Evolutionary conservation across 2,797 vertebrate species (phyloP), one percentile per base, ranked within the genome.

Genomic region (Sparus aurata): DNA sequence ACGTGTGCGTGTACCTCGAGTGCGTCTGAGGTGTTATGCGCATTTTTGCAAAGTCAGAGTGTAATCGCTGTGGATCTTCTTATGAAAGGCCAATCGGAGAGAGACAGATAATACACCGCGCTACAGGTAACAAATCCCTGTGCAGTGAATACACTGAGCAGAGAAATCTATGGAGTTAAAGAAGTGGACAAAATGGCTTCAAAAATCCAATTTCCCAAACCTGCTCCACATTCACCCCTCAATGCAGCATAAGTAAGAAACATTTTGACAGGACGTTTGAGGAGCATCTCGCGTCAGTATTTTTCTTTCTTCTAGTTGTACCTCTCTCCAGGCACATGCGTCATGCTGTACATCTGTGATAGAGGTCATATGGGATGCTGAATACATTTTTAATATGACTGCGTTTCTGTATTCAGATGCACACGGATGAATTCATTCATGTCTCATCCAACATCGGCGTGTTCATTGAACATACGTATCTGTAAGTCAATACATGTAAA

Each of bases 161-260:
- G 57, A 73, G 69, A 86, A 82, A 77, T 82, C 62, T 82, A 46
- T 79, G 47, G 76, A 66, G 67, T 77, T 84, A 74, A 82, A 90
- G 69, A 75, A 84, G 70, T 77, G 22, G 62, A 91, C 75, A 89
- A 86, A 89, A 89, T 84, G 65, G 60, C 80, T 90, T 84, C 82
- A 27, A 79, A 91, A 87, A 91, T 89, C 87, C 83, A 89, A 88
- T 92, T 92, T 86, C 83, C 76, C 76, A 76, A 84, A 78, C 69
- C 84, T 82, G 84, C 79, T 88, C 66, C 65, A 74, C 80, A 85
- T 89, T 87, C 84, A 86, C n/a, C 27, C 34, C 50, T 84, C 61
- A 89, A 86, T 80, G 60, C 53, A 85, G 63, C 72, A 65, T 55
- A 50, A 41, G 50, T 79, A 66, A 10, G 23, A 22, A 15, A 67